Evolutionary conservation across 2,113 vertebrate species (phyloP).

Genomic region (Myanophis thanlyinensis): DNA sequence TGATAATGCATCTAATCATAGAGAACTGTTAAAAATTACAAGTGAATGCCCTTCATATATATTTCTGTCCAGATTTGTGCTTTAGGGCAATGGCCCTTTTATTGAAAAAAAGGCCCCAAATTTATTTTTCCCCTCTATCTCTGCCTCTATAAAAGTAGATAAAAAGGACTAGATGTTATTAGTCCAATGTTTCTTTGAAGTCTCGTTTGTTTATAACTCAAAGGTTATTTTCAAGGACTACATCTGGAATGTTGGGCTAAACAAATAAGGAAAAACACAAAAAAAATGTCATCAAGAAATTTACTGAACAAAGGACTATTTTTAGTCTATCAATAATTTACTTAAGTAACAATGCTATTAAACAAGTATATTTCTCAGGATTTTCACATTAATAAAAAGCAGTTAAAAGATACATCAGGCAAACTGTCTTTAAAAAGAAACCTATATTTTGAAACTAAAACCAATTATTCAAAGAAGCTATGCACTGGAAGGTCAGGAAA

Average conservation of each 20-base stretch:
- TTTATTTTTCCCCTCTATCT: background rate
- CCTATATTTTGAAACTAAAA: fast-evolving
- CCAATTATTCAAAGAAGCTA: fast-evolving
- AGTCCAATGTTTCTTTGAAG: constrained; percentile 38
- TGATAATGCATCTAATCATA: background rate
- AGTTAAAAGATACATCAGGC: background rate
- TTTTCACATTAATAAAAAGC: background rate
- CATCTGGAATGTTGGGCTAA: constrained; percentile 49
- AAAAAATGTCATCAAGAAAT: constrained; percentile 37
- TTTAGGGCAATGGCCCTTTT: background rate
- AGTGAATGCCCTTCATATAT: background rate
- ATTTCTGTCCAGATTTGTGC: background rate
- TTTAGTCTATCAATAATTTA: background rate
- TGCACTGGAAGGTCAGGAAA: background rate
- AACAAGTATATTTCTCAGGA: constrained; percentile 11
- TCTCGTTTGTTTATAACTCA: constrained; percentile 56
- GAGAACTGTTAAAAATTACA: background rate
- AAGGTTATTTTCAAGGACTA: constrained; percentile 63
- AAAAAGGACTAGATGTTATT: constrained; percentile 49
- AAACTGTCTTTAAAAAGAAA: background rate
- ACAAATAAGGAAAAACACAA: constrained; percentile 30
- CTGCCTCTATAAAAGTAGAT: constrained; percentile 49
- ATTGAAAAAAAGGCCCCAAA: constrained; percentile 33
- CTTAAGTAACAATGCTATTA: constrained; percentile 24
- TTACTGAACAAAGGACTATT: constrained; percentile 27